Conservation (phyloP, 2,113 vertebrate species). For the Helogale parvula region DNA sequence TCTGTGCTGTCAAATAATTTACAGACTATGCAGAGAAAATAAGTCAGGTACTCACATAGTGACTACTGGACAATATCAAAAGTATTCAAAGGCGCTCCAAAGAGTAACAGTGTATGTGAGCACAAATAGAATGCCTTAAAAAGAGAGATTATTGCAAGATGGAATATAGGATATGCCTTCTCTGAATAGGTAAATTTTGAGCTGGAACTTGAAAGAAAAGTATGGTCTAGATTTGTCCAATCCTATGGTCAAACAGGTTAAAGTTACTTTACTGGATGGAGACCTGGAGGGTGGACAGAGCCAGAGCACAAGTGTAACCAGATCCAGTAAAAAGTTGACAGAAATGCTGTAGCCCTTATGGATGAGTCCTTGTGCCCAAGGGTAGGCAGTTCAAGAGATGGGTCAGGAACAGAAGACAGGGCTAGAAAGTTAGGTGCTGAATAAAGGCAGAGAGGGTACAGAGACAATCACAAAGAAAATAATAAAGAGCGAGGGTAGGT, state of each 20-base stretch:
- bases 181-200: constrained; percentile 12
- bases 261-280: not conserved
- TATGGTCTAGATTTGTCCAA: not conserved
- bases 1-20: not conserved
- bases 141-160: not conserved
- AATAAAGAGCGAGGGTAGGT: not conserved
- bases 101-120: not conserved
- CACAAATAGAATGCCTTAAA: not conserved
- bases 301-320: not conserved
- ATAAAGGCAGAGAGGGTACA: not conserved
- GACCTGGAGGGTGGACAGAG: not conserved
- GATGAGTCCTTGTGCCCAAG: not conserved
- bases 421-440: not conserved
- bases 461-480: not conserved
- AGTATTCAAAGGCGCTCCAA: not conserved
- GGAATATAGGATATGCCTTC: not conserved
- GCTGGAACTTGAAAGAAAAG: not conserved
- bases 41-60: not conserved
- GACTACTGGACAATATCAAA: not conserved
- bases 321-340: not conserved
- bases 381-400: not conserved
- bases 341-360: not conserved
- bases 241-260: not conserved
- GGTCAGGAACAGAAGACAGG: not conserved
- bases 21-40: not conserved